Base-by-base conservation (phyloP, 2,113 vertebrate genomes). In the Ailurus styani region DNA sequence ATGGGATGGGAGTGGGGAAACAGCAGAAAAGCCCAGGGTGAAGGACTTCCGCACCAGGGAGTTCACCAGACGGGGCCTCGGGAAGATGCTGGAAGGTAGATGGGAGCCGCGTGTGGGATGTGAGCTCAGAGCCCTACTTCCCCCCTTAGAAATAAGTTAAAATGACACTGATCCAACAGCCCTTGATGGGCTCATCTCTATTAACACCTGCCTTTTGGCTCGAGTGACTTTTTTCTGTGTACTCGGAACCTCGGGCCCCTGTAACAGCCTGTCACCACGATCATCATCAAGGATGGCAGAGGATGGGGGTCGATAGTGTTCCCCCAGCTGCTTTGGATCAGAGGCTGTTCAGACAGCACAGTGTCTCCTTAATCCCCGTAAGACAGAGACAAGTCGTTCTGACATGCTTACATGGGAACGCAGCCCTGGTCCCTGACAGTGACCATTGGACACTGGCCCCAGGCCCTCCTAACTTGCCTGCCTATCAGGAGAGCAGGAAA, bases 81-180 rank as follows among this genome's bases (percentile, higher is more conserved):
- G 52, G 55, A 50, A n/a, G 64, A 42, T 1, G 77, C 68, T 20
- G 8, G 29, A 18, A 17, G 55, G 62, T 23, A 17, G 47, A 6
- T 0, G 1, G 77, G 42, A 62, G 62, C 8, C 0, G 13, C 0
- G 42, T 34, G 40, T 1, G 0, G 42, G n/a, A 47, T 0, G 9
- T 4, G 5, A 18, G 27, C 21, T 57, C 34, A 4, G 37, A 42
- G 40, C 9, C 57, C 42, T 25, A 21, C 45, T 13, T 86, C 34
- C 68, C 45, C 62, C 21, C 29, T 25, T 12, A 21, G 37, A 86
- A 37, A 47, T 18, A 64, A 81, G 62, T 62, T 57, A 3, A 64
- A 82, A 50, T 37, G 90, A 75, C 77, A 68, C 2, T 8, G 25
- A 70, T 10, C 47, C 70, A 23, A 2, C 83, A 21, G 64, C 54